A percentile compares a stretch with the other conserved stretches of the same genome.
phyloP scores from a whole-genome alignment of 1,140 invertebrate genomes.

The Atta cephalotes region DNA sequence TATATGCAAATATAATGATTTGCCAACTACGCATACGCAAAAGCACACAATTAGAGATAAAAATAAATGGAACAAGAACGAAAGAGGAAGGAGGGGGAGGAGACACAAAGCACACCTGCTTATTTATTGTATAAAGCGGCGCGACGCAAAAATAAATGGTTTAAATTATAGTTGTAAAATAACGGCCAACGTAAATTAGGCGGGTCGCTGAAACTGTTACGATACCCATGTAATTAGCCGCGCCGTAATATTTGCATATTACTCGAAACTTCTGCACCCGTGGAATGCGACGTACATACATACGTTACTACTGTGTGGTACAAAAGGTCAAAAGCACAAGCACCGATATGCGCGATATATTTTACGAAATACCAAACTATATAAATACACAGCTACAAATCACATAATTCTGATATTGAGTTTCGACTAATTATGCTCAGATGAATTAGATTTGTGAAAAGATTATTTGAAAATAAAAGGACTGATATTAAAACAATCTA shows the following conservation, averaged over 20 bases:
- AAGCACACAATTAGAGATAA: slow-evolving; percentile 22
- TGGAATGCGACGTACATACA: slow-evolving; percentile 38
- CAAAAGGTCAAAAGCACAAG: slow-evolving; percentile 56
- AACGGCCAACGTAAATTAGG: slow-evolving; percentile 61
- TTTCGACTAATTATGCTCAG: slow-evolving; percentile 25
- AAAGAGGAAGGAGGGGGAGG: neutral
- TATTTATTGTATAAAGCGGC: slow-evolving; percentile 48
- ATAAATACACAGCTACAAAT: slow-evolving; percentile 42
- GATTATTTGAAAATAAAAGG: slow-evolving; percentile 1
- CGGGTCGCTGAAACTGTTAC: slow-evolving; percentile 58
- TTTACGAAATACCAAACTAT: slow-evolving; percentile 41
- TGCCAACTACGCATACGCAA: neutral
- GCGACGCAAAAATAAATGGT: slow-evolving; percentile 49
- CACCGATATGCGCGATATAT: slow-evolving; percentile 37
- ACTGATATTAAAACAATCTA: neutral
- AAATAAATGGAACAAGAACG: slow-evolving; percentile 5
- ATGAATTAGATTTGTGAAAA: slow-evolving; percentile 1
- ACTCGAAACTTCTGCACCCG: slow-evolving; percentile 55
- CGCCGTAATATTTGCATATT: slow-evolving; percentile 63
- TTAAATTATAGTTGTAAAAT: slow-evolving; percentile 62
- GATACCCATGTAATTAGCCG: slow-evolving; percentile 59
- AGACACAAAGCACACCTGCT: neutral
- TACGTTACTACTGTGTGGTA: slow-evolving; percentile 40
- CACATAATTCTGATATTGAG: slow-evolving; percentile 34
- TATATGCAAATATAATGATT: slow-evolving; percentile 26